A percentile compares a stretch with the other conserved stretches of the same genome.
phyloP scores from a whole-genome alignment of 2,113 vertebrate species.

The Camelus bactrianus region DNA sequence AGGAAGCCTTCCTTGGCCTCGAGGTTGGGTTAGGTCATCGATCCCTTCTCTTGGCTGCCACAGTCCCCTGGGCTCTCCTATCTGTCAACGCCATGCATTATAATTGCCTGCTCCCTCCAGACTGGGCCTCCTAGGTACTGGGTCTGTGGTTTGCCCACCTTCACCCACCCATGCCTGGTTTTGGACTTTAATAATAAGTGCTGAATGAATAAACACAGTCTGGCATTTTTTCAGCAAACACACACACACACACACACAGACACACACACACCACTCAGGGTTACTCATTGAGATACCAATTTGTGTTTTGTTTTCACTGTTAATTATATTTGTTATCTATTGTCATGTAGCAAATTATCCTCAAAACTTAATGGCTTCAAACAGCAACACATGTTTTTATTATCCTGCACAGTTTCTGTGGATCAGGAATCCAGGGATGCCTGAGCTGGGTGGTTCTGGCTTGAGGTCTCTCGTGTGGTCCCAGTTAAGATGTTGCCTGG shows the following conservation, averaged over 20 bases:
- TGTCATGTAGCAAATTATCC: neutral
- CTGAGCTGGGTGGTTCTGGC: neutral
- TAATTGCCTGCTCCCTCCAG: neutral
- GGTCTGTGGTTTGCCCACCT: neutral
- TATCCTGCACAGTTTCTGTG: neutral
- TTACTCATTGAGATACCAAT: neutral
- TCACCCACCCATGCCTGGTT: neutral
- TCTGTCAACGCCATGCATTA: neutral
- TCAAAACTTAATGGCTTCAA: neutral
- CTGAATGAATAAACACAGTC: neutral
- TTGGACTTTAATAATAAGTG: neutral
- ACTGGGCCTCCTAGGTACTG: neutral
- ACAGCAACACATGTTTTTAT: neutral
- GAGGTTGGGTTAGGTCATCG: neutral
- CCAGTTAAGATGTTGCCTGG: neutral
- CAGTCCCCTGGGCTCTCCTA: neutral
- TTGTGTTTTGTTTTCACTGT: neutral
- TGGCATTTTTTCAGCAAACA: neutral
- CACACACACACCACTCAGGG: neutral
- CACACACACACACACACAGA: neutral
- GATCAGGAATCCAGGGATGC: neutral
- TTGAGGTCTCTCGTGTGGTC: neutral
- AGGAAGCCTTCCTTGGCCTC: neutral
- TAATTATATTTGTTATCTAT: neutral
- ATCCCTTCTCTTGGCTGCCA: neutral